A percentile compares a stretch with the other conserved stretches of the same genome.
phyloP scores from a whole-genome alignment of 2,113 vertebrate genomes.

The Thryonomys swinderianus region DNA sequence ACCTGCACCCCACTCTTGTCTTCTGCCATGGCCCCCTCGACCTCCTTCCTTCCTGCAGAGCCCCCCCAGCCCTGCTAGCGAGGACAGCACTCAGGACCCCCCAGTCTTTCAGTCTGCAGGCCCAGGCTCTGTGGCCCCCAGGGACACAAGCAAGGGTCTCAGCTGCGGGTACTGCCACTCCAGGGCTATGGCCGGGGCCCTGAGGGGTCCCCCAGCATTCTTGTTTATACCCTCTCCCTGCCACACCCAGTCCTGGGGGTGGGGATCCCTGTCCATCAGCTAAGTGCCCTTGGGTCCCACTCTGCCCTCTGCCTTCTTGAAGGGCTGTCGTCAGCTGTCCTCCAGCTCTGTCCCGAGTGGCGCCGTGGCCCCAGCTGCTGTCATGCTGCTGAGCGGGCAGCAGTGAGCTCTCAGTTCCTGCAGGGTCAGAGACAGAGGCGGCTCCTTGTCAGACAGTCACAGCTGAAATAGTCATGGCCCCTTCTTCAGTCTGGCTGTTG shows the following conservation, averaged over 20 bases:
- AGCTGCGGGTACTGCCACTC: too few relatives aligned
- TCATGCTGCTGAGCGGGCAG: too few relatives aligned
- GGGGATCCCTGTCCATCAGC: not conserved
- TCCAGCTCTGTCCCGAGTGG: too few relatives aligned
- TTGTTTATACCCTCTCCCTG: accelerated
- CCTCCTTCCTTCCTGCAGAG: not conserved
- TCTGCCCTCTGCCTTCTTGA: not conserved
- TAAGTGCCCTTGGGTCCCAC: not conserved
- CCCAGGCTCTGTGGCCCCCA: too few relatives aligned
- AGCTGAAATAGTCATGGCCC: not conserved
- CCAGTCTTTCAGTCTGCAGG: too few relatives aligned
- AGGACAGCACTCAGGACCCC: not conserved
- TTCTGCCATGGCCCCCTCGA: not conserved
- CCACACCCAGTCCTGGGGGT: not conserved
- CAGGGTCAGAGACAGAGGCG: not conserved
- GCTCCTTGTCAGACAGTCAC: not conserved
- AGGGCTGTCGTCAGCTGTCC: not conserved
- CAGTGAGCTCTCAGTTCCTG: too few relatives aligned
- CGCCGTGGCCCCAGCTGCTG: too few relatives aligned
- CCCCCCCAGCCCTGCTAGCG: not conserved
- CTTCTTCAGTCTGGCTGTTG: not conserved
- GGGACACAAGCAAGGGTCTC: not conserved
- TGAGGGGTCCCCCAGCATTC: not conserved
- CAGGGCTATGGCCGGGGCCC: too few relatives aligned
- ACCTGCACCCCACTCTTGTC: not conserved